Conservation (phyloP, 2,113 vertebrate species). For the Circaetus gallicus region DNA sequence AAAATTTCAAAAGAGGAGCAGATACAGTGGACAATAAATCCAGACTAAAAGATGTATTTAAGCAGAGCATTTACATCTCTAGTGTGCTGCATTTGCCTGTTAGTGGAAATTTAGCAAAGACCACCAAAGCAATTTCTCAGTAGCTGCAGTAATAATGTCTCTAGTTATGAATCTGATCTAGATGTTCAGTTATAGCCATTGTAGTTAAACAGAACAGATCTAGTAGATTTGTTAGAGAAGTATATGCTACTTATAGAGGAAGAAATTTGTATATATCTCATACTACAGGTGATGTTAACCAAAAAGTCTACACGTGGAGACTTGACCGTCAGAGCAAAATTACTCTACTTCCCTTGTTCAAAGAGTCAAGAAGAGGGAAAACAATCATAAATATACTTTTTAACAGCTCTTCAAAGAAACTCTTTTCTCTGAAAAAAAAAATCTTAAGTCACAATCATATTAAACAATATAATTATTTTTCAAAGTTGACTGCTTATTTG, state of each 20-base stretch:
- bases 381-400: not conserved
- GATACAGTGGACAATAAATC: not conserved
- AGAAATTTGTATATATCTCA: not conserved
- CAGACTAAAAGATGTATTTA: not conserved
- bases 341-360: not conserved
- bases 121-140: not conserved
- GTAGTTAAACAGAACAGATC: not conserved
- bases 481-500: not conserved
- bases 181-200: not conserved
- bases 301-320: not conserved
- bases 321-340: not conserved
- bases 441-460: not conserved
- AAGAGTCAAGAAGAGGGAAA: not conserved
- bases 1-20: constrained; percentile 8
- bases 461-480: not conserved
- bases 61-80: not conserved
- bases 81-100: not conserved
- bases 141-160: not conserved
- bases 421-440: not conserved
- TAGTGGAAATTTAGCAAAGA: not conserved
- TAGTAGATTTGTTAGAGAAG: not conserved
- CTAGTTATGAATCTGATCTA: not conserved
- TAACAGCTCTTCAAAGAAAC: not conserved
- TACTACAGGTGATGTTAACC: not conserved
- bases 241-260: not conserved